phyloP scores from a whole-genome alignment of 2,888 invertebrate species.

The Taphrorychus bicolor region DNA sequence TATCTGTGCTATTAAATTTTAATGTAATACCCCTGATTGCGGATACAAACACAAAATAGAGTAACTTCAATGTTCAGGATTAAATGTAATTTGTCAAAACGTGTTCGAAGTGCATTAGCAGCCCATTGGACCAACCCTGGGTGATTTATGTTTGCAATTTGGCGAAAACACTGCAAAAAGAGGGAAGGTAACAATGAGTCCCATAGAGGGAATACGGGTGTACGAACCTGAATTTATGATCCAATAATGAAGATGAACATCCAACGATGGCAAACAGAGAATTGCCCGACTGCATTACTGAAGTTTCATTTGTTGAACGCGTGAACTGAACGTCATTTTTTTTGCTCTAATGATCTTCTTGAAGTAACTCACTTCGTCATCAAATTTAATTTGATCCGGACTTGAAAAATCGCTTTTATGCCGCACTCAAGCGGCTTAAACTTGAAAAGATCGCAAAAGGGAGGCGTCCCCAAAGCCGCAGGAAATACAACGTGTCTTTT shows the following conservation, averaged over 20 bases:
- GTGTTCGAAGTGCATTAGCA: background rate
- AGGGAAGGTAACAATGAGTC: slow-evolving; percentile 28
- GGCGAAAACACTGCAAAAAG: slow-evolving; percentile 11
- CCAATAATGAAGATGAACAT: slow-evolving; percentile 26
- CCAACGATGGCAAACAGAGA: background rate
- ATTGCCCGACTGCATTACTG: background rate
- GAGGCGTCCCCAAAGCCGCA: slow-evolving; percentile 1
- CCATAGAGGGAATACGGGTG: slow-evolving; percentile 15
- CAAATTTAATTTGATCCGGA: slow-evolving; percentile 14
- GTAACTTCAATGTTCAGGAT: too few species aligned
- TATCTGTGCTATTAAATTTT: too few species aligned
- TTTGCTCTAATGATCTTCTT: background rate
- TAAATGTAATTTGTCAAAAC: background rate
- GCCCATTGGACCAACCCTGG: background rate
- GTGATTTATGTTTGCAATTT: slow-evolving; percentile 10
- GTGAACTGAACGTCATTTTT: background rate
- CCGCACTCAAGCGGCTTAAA: slow-evolving; percentile 20
- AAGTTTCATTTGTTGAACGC: background rate
- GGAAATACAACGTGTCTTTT: slow-evolving; percentile 23
- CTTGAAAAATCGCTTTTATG: slow-evolving; percentile 16
- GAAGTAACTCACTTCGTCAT: slow-evolving; percentile 12
- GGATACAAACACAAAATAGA: too few species aligned
- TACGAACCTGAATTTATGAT: slow-evolving; percentile 28
- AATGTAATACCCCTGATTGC: too few species aligned
- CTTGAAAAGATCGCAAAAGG: slow-evolving; percentile 14